Base-by-base conservation (phyloP, 2,888 invertebrate genomes). In the Quadriops clusia region DNA sequence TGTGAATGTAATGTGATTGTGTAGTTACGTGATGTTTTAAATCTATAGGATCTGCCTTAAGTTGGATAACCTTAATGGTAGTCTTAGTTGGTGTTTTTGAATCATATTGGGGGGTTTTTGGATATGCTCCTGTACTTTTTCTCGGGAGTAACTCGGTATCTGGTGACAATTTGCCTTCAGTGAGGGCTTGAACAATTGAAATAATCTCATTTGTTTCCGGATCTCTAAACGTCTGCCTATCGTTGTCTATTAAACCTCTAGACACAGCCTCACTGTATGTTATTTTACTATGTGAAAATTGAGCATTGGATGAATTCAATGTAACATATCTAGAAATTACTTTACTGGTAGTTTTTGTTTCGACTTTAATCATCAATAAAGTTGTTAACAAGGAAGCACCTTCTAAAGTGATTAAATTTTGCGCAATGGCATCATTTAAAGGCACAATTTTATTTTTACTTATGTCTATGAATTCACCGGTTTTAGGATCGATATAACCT, bases 361-460 rank as follows among this genome's bases (percentile, higher is more conserved):
- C 89, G 20, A 91, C 73, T 6, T 86, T 84, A 30, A 94, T 84
- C 54, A 86, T 86, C 30, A 91, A 62, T 30, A 93, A 65, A 47
- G 85, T 86, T 60, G 81, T 84, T 37, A 86, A 67, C 51, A 86
- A 68, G 34, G 86, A 77, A 25, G 90, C 90, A 34, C 91, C 91
- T 60, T 86, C 84, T 1, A 84, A 77, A 7, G 86, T 81, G 17
- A 93, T 82, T 47, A 87, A 68, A 49, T 84, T 81, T 33, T 78
- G 74, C 56, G 83, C 78, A 36, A 93, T 81, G 16, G 91, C 91
- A 53, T 81, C 79, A 49, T 89, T 82, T 36, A 89, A 70, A 38
- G 87, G 82, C 52, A 87, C 70, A 28, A 77, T 70, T 51, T 72
- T 74, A 47, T 75, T 75, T 23, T 72, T 75, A 39, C 68, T 64